Evolutionary conservation across 1,140 invertebrate species (phyloP).

Genomic region (Caerostris darwini): DNA sequence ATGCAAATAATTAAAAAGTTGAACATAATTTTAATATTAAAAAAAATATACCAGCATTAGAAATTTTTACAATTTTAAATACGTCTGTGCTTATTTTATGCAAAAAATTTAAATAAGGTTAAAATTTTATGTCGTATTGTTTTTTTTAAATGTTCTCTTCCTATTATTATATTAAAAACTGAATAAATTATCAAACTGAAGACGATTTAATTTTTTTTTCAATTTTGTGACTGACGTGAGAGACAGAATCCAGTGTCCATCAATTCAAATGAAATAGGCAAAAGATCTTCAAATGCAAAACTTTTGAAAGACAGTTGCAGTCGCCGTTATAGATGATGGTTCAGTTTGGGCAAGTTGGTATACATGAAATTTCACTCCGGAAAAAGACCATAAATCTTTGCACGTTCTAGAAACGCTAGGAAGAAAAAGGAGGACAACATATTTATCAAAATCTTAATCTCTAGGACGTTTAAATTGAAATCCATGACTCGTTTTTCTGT

Average conservation of each 20-base stretch:
- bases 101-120: too few species aligned
- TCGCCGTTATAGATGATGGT: conserved; percentile 53
- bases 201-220: too few species aligned
- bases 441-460: conserved; percentile 75
- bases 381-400: conserved; percentile 59
- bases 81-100: too few species aligned
- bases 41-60: too few species aligned
- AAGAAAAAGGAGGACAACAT: conserved; percentile 55
- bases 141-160: too few species aligned
- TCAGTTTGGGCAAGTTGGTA: conserved; percentile 62
- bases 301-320: conserved; percentile 9
- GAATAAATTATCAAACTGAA: too few species aligned
- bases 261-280: conserved; percentile 17
- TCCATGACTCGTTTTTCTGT: conserved; percentile 35
- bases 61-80: too few species aligned
- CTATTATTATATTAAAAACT: too few species aligned
- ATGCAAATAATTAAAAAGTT: too few species aligned
- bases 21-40: too few species aligned
- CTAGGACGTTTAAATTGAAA: conserved; percentile 64
- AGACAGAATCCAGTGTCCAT: neutral
- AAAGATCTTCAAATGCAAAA: conserved; percentile 29
- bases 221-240: too few species aligned
- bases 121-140: too few species aligned
- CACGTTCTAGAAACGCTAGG: neutral
- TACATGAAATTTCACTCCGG: conserved; percentile 67